Conservation (phyloP, 2,888 invertebrate genomes). For the Drosophila lutescens region DNA sequence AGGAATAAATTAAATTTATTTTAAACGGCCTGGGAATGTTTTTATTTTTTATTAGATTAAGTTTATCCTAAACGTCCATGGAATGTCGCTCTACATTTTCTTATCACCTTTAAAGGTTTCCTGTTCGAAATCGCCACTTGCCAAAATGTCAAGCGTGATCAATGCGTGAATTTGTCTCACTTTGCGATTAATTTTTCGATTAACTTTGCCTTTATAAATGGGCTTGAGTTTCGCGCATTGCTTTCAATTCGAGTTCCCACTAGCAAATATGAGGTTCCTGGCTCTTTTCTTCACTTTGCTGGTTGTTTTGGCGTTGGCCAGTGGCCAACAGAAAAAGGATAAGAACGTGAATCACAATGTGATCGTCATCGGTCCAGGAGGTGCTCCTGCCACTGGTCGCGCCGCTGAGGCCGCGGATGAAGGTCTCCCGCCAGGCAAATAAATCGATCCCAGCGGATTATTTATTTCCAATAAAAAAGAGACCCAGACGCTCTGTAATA, state of each 20-base stretch:
- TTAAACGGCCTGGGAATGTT: no score
- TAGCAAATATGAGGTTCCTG: conserved; percentile 7
- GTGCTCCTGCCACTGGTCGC: background rate
- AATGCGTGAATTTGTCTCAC: background rate
- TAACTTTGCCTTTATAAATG: background rate
- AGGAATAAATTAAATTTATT: no score
- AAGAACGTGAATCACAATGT: conserved; percentile 1
- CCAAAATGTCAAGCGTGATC: background rate
- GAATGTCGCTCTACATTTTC: no score
- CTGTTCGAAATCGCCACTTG: background rate
- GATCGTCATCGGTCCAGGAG: conserved; percentile 1
- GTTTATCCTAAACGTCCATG: no score
- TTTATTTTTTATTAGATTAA: no score
- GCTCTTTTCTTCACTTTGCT: conserved; percentile 6
- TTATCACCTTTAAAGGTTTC: no score
- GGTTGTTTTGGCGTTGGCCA: conserved; percentile 1
- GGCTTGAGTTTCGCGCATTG: no score
- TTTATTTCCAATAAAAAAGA: background rate
- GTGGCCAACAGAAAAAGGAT: background rate
- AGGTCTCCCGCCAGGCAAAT: background rate
- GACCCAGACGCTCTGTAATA: background rate
- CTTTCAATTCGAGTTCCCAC: background rate
- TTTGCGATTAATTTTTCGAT: no score
- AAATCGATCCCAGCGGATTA: background rate
- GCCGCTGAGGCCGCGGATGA: background rate